Conservation (phyloP, 2,888 invertebrate genomes). For the Gnatocerus cornutus region DNA sequence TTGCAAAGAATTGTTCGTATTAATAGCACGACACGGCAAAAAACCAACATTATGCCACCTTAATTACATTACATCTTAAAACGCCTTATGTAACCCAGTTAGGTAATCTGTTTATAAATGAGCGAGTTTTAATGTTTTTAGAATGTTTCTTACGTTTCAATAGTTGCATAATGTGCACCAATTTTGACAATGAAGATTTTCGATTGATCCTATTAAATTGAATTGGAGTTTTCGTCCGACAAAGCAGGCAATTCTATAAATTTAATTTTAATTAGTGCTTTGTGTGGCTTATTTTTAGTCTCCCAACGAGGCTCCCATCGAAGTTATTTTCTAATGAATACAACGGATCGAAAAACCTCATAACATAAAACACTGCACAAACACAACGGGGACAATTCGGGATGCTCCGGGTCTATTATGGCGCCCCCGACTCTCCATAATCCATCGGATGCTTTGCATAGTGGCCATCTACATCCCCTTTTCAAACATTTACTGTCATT, state of each 20-base stretch:
- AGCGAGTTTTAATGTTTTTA: too few species aligned
- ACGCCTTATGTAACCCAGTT: too few species aligned
- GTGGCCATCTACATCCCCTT: conserved; percentile 62
- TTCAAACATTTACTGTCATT: conserved; percentile 65
- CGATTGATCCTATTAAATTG: not conserved
- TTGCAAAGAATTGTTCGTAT: too few species aligned
- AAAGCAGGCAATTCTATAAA: conserved; percentile 21
- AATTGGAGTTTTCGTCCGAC: conserved; percentile 10
- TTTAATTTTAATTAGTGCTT: conserved; percentile 24
- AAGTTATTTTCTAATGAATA: conserved; percentile 42
- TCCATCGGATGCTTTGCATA: conserved; percentile 63
- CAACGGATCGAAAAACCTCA: conserved; percentile 55
- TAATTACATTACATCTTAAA: too few species aligned
- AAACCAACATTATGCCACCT: too few species aligned
- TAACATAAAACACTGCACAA: conserved; percentile 62
- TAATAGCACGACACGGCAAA: too few species aligned
- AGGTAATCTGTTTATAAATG: too few species aligned
- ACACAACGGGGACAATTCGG: conserved; percentile 57
- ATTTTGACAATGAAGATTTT: too few species aligned
- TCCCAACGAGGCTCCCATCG: conserved; percentile 9
- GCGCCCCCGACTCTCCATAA: conserved; percentile 55
- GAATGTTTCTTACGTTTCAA: too few species aligned
- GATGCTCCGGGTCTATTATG: conserved; percentile 55
- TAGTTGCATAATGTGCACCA: too few species aligned
- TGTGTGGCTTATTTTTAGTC: conserved; percentile 10